phyloP scores from a whole-genome alignment of 2,888 invertebrate genomes.

The Deroplatys truncata region DNA sequence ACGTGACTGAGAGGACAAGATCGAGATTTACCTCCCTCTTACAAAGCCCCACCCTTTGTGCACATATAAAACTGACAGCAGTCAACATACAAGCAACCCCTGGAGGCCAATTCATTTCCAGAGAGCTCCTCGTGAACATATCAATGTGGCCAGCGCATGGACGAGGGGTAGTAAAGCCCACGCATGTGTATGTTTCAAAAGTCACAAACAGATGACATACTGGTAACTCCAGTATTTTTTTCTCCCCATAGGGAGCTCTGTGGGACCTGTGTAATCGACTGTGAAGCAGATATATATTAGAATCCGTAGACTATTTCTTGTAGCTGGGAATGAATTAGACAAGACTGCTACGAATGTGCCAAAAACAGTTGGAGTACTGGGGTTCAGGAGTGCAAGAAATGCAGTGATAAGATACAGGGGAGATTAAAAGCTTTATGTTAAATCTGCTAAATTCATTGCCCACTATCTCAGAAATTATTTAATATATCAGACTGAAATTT shows the following conservation, averaged over 20 bases:
- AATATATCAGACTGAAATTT: too few species aligned
- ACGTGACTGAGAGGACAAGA: not conserved
- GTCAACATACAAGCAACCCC: not conserved
- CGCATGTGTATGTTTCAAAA: not conserved
- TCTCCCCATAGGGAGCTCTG: not conserved
- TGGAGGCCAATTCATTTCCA: conserved; percentile 13
- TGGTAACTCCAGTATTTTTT: not conserved
- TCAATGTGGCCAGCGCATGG: not conserved
- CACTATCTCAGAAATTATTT: too few species aligned
- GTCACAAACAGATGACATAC: conserved; percentile 21
- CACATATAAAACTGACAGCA: not conserved
- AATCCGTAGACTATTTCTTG: not conserved
- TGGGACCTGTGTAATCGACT: not conserved
- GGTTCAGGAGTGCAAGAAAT: too few species aligned
- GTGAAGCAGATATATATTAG: not conserved
- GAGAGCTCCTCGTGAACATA: conserved; percentile 9
- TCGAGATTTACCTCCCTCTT: not conserved
- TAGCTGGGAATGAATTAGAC: not conserved
- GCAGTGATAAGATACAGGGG: too few species aligned
- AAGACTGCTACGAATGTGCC: not conserved
- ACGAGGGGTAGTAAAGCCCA: not conserved
- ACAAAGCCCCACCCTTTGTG: not conserved
- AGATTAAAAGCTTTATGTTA: too few species aligned
- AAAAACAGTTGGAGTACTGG: not conserved
- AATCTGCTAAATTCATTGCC: too few species aligned